A percentile compares a stretch with the other conserved stretches of the same genome.
Conservation (phyloP, 2,797 vertebrate genomes). For the Ptychadena robeensis region DNA sequence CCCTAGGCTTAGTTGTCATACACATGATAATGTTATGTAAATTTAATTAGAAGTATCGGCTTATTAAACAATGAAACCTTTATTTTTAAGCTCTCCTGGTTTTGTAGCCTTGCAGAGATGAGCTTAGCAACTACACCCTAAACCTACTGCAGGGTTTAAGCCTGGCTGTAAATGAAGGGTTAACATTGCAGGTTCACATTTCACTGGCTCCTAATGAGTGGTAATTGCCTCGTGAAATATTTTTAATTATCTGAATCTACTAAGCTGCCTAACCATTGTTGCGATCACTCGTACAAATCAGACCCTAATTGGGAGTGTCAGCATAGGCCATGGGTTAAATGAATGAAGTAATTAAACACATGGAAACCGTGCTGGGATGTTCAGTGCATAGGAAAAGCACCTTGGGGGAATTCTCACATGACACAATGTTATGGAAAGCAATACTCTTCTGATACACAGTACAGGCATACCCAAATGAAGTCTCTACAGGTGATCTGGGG, state of each 20-base stretch:
- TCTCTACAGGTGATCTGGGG: background rate
- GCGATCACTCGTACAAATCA: conserved; percentile 19
- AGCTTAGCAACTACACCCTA: background rate
- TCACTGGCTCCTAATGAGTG: conserved; percentile 31
- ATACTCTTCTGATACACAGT: background rate
- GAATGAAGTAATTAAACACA: conserved; percentile 45
- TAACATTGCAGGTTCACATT: conserved; percentile 5
- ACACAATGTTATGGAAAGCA: background rate
- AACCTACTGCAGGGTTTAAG: background rate
- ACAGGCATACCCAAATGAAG: too few relatives aligned
- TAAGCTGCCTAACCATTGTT: conserved; percentile 26
- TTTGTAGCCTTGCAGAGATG: background rate
- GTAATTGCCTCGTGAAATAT: conserved; percentile 46
- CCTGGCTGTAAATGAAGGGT: background rate
- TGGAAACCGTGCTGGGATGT: background rate
- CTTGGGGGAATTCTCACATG: background rate
- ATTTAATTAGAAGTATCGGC: background rate
- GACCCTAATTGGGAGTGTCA: conserved; percentile 54
- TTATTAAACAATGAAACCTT: background rate
- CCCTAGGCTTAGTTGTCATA: background rate
- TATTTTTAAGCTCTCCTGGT: background rate
- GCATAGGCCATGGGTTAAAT: conserved; percentile 49
- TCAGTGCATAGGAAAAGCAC: background rate
- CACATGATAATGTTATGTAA: background rate
- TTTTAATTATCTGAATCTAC: conserved; percentile 47